Base-by-base conservation (phyloP, 1,140 invertebrate species). In the Thereuonema tuberculata region DNA sequence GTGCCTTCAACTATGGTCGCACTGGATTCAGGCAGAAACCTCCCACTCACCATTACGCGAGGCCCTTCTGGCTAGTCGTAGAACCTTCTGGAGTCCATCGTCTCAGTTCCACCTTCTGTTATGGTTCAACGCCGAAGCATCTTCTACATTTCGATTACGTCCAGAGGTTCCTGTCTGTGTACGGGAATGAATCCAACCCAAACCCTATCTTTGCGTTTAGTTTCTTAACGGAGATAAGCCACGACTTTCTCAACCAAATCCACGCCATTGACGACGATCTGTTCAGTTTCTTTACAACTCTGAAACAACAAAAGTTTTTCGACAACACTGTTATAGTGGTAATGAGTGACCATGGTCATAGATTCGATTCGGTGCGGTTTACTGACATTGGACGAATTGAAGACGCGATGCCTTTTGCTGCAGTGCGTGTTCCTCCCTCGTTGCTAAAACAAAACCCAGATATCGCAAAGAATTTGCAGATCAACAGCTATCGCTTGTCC, bases 11-110 rank as follows among this genome's bases (percentile, higher is more conserved):
- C 56, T 77, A 74, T 62, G 52, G 64, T 0, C 73, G 72, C 62
- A 62, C 63, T 21, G 78, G 77, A 1, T 79, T 78, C 61, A 62
- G 66, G 2, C 59, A 67, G 2, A n/a, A n/a, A n/a, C 67, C 69
- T 2, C 76, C 77, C 0, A 69, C 75, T 0, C 75, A 79, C 61
- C 73, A 76, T 60, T 79, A 77, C 61, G 62, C 74, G 28, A 57
- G 76, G 17, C 71, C 75, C 1, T 66, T 77, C 47, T 58, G 56
- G 14, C 23, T 63, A 1, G 62, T 62, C 2, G 43, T 61, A 2
- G 56, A 67, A 1, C 17, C 50, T 27, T 58, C 60, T 15, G 59
- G 65, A 24, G 49, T 56, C 2, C 50, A 59, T 17, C 24, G 61
- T 23, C 61, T 59, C 5, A 64, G 60, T n/a, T 31, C 28, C 9